A percentile compares a stretch with the other conserved stretches of the same genome.
Conservation (phyloP, 1,140 invertebrate genomes). For the Eriocheir sinensis region DNA sequence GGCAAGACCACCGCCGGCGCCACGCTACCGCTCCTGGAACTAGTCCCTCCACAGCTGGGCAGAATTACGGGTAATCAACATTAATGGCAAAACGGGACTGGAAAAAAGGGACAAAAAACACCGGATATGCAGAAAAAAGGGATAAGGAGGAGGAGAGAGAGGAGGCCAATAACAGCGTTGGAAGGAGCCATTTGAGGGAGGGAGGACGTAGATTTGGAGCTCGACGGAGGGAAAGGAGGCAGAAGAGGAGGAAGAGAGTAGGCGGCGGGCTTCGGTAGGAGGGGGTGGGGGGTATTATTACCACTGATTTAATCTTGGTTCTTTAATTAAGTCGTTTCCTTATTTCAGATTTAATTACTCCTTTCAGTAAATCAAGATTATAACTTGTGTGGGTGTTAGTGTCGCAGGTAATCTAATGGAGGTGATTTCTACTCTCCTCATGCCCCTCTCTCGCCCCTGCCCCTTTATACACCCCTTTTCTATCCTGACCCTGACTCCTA, state of each 20-base stretch:
- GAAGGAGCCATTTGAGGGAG: conserved; percentile 34
- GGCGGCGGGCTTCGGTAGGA: not conserved
- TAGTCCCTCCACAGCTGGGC: not conserved
- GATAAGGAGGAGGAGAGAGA: not conserved
- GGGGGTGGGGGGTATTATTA: conserved; percentile 57
- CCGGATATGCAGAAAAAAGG: conserved; percentile 62
- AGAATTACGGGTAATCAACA: conserved; percentile 39
- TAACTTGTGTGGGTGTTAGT: conserved; percentile 59
- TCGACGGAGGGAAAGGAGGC: not conserved
- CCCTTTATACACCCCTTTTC: not conserved
- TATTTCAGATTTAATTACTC: conserved; percentile 75
- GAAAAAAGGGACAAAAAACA: conserved; percentile 35
- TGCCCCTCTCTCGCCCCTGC: not conserved
- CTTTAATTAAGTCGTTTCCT: conserved; percentile 75
- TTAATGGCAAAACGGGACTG: conserved; percentile 9
- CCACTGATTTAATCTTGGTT: conserved; percentile 65
- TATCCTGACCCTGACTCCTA: not conserved
- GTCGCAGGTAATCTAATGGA: conserved; percentile 59
- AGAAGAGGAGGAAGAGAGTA: not conserved
- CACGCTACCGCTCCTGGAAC: not conserved
- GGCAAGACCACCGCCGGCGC: too few species aligned
- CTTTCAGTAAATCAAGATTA: conserved; percentile 71
- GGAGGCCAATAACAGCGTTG: not conserved
- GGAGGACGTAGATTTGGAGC: not conserved
- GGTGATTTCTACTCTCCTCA: conserved; percentile 40